Percentiles rank a stretch among this genome's conserved stretches.
Conservation (phyloP, 1,140 invertebrate species). For the Nomia melanderi region DNA sequence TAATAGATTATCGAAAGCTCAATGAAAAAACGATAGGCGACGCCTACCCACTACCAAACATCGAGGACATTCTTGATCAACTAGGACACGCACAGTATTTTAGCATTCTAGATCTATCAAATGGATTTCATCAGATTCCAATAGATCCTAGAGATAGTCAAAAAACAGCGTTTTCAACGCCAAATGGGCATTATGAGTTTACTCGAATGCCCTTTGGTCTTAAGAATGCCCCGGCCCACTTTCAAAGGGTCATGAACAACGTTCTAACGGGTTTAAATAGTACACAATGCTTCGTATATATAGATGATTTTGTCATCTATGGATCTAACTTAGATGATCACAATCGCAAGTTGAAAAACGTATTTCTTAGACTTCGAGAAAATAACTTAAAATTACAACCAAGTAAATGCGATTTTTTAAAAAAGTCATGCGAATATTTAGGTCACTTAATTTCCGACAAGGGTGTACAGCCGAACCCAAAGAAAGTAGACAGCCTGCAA, state of each 20-base stretch:
- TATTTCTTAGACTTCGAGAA: not conserved
- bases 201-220: not conserved
- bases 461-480: not conserved
- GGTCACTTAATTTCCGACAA: not conserved
- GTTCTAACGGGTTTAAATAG: not conserved
- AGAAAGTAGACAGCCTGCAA: not conserved
- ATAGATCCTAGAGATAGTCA: not conserved
- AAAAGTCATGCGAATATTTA: not conserved
- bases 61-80: no score
- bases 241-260: not conserved
- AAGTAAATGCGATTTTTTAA: not conserved
- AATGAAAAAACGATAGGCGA: no score
- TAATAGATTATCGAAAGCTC: not conserved
- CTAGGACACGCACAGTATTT: not conserved
- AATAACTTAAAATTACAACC: slow-evolving; percentile 7
- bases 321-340: not conserved
- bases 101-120: not conserved
- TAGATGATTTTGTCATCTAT: slow-evolving; percentile 3
- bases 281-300: slow-evolving; percentile 13
- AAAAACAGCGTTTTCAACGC: not conserved
- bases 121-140: not conserved
- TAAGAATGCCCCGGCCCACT: not conserved
- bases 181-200: no score
- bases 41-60: no score
- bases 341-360: not conserved